A percentile compares a stretch with the other conserved stretches of the same genome.
Evolutionary conservation across 2,113 vertebrate genomes (phyloP).

Genomic region (Zosterops japonicus): DNA sequence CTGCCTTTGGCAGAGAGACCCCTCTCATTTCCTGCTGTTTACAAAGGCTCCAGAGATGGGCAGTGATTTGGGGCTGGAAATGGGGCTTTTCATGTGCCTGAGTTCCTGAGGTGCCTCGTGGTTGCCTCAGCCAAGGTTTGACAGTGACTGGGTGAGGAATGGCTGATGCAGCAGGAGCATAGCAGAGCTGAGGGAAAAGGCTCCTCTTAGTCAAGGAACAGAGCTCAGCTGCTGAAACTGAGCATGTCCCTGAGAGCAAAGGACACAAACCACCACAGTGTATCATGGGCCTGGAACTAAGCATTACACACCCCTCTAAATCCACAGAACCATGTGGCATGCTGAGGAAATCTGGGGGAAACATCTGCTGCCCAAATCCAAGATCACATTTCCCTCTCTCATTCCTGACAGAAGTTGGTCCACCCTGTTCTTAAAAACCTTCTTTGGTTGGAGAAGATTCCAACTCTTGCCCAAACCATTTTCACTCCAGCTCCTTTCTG

Average conservation of each 20-base stretch:
- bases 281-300: background rate
- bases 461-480: background rate
- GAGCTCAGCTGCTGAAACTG: background rate
- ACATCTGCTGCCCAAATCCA: background rate
- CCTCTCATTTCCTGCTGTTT: background rate
- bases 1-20: background rate
- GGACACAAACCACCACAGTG: background rate
- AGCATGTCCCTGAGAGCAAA: background rate
- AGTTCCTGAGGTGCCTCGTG: background rate
- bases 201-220: background rate
- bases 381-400: background rate
- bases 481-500: background rate
- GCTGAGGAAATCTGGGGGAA: background rate
- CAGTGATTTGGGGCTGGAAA: background rate
- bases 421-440: background rate
- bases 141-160: background rate
- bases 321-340: background rate
- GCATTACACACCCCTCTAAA: background rate
- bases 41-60: background rate
- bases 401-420: background rate
- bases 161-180: background rate
- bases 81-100: rapidly evolving
- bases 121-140: background rate
- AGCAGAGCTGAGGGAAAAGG: background rate
- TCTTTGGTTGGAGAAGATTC: background rate